Evolutionary conservation across 2,888 invertebrate genomes (phyloP), one percentile per base, ranked within the genome.

Genomic region (Drosophila picticornis): DNA sequence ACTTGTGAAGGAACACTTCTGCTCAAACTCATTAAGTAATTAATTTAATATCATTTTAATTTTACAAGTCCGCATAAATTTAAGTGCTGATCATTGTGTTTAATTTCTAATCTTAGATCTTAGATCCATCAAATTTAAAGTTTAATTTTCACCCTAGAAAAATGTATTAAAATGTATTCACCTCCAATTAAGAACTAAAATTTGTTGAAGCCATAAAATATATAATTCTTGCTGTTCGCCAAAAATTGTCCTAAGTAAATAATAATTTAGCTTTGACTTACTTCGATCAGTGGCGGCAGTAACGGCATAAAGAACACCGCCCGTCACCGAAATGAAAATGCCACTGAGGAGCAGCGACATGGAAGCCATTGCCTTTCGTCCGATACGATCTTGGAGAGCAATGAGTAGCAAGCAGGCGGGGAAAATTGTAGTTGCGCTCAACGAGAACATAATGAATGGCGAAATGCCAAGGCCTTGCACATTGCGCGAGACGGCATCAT

Each of bases 401-500:
- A 93, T 91, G 62, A 93, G 75, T 61, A 95, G 92, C 48, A 94
- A 78, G 78, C 95, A 95, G 16, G 95, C 94, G n/a, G 95, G 95
- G 55, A 95, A 91, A 73, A 95, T 95, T 1, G 94, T 94, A 25
- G 94, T 90, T 43, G 95, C 94, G 71, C 94, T 94, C 55, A 94
- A 85, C 29, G 94, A 94, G 91, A 95, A 95, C 90, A 95, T 94
- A 50, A 94, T 75, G 83, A 95, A 95, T 48, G 95, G 95, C 27
- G 94, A 94, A 79, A 94, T 93, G 53, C 94, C 94, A 72, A 94
- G 92, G 75, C 94, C 94, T 85, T 94, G 94, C 10, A 95, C 94
- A 84, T 95, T 95, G 61, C 95, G 93, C 9, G 95, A 94, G 56
- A 95, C 94, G 19, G 95, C 94, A 83, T 95, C 95, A 82, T 95